Evolutionary conservation across 2,888 invertebrate species (phyloP).

Genomic region (Alitta virens): DNA sequence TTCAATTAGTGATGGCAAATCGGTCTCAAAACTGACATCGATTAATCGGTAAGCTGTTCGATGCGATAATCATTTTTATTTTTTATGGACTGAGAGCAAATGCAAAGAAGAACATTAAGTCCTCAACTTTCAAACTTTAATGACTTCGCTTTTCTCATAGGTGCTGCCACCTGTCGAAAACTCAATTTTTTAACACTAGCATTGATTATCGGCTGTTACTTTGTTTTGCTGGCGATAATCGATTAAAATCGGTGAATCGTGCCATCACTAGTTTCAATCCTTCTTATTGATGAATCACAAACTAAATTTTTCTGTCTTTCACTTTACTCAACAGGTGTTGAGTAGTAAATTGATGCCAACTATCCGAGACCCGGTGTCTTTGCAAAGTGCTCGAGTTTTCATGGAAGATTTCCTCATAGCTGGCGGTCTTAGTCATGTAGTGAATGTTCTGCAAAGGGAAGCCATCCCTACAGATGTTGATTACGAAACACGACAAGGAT

Average conservation of each 20-base stretch:
- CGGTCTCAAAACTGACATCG: too few relatives aligned
- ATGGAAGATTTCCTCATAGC: constrained; percentile 57
- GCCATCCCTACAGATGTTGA: constrained; percentile 56
- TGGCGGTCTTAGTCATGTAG: constrained; percentile 57
- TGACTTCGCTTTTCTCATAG: not conserved
- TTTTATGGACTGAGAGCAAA: not conserved
- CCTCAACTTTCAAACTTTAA: too few relatives aligned
- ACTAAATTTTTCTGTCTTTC: too few relatives aligned
- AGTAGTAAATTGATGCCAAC: constrained; percentile 58
- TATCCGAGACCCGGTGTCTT: constrained; percentile 44
- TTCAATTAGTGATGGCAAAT: too few relatives aligned
- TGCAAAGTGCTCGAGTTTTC: constrained; percentile 50
- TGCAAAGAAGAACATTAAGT: too few relatives aligned
- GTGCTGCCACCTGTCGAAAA: not conserved
- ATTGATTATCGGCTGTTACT: too few relatives aligned
- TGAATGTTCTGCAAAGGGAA: constrained; percentile 57
- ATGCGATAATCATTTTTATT: not conserved
- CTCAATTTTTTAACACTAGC: too few relatives aligned
- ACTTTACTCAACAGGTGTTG: constrained; percentile 49
- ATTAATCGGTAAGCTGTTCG: too few relatives aligned
- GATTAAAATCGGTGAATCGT: too few relatives aligned
- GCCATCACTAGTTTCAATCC: too few relatives aligned
- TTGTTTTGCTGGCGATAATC: too few relatives aligned
- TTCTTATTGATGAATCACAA: too few relatives aligned
- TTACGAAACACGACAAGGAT: constrained; percentile 58